These are phyloP conservation scores for Manis pentadactyla DNA, from an alignment of 2,797 vertebrate genomes.

Conservation along the genomic window DNA sequence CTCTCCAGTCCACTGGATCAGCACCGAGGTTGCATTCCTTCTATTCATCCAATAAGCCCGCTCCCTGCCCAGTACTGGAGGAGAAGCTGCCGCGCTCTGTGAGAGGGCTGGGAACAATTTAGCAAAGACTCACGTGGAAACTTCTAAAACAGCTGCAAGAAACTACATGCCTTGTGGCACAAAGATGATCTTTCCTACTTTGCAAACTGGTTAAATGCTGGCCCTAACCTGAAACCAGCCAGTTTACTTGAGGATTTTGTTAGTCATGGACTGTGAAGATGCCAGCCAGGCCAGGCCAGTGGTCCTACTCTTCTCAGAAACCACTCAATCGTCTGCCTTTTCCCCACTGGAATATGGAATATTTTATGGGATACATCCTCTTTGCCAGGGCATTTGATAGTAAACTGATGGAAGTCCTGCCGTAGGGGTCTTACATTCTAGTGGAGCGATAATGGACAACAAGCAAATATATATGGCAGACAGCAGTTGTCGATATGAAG, in stretches of 20 bases:
- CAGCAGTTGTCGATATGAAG: background rate
- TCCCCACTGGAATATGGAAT: background rate
- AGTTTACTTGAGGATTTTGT: background rate
- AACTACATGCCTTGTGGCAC: conserved; percentile 29
- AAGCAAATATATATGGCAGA: background rate
- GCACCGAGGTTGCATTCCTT: background rate
- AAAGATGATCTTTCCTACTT: conserved; percentile 51
- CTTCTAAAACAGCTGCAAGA: background rate
- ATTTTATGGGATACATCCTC: background rate
- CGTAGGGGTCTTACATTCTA: background rate
- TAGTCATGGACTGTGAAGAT: conserved; percentile 10
- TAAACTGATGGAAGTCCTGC: background rate
- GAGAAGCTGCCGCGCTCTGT: background rate
- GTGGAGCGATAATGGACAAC: no score
- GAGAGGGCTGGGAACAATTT: conserved; percentile 24
- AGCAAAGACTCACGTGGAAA: conserved; percentile 62
- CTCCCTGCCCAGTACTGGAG: background rate
- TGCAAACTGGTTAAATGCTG: conserved; percentile 24
- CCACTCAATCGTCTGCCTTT: background rate
- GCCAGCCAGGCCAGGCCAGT: background rate
- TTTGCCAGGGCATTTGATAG: background rate
- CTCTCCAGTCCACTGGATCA: background rate
- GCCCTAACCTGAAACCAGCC: background rate
- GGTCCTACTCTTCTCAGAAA: background rate
- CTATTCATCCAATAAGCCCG: background rate